Conservation (phyloP, 2,888 invertebrate genomes). For the Noctuana brunneofusca region DNA sequence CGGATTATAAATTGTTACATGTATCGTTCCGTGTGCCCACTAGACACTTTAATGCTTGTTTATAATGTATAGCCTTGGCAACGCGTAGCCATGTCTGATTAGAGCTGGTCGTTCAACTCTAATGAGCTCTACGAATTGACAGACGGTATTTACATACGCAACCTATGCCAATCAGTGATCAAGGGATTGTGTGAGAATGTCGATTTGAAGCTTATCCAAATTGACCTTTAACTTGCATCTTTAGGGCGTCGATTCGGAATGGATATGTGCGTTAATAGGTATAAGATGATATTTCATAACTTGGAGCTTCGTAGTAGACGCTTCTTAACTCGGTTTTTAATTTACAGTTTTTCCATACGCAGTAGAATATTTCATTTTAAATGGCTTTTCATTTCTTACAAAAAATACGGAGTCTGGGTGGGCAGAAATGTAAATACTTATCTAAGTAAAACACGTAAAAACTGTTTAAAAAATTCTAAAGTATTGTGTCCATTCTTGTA, state of each 20-base stretch:
- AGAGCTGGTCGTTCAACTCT: conserved; percentile 49
- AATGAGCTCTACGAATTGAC: conserved; percentile 35
- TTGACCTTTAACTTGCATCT: conserved; percentile 37
- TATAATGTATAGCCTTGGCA: conserved; percentile 47
- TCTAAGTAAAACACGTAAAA: conserved; percentile 9
- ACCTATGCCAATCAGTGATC: conserved; percentile 35
- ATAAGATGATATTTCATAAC: background rate
- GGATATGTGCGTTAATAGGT: conserved; percentile 1
- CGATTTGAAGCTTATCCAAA: conserved; percentile 31
- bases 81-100: conserved; percentile 47
- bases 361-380: background rate
- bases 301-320: background rate
- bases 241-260: conserved; percentile 10
- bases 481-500: conserved; percentile 16
- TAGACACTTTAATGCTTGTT: conserved; percentile 51
- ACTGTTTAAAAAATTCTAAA: conserved; percentile 1
- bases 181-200: conserved; percentile 39
- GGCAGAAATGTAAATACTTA: background rate
- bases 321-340: background rate
- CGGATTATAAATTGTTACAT: conserved; percentile 59
- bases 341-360: background rate
- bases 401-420: background rate
- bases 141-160: conserved; percentile 38
- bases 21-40: conserved; percentile 42
- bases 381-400: background rate